Evolutionary conservation across 2,888 invertebrate genomes (phyloP).

Genomic region (Euphydryas editha): DNA sequence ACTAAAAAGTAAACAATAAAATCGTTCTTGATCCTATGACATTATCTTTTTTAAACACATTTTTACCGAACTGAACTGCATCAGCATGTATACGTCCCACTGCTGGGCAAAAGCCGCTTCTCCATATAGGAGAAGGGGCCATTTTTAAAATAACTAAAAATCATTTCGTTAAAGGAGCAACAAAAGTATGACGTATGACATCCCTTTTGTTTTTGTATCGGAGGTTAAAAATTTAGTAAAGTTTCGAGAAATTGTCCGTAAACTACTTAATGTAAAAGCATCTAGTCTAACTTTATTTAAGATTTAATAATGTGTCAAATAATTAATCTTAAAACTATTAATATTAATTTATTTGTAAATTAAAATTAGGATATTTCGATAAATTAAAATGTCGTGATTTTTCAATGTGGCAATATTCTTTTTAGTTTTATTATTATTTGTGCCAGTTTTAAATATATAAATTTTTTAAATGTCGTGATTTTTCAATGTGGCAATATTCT

Average conservation of each 20-base stretch:
- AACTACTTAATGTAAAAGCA: slow-evolving; percentile 9
- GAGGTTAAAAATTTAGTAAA: no score
- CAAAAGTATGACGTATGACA: no score
- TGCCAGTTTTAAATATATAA: slow-evolving; percentile 17
- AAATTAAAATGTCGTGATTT: slow-evolving; percentile 5
- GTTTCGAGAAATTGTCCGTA: not conserved
- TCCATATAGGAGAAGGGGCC: no score
- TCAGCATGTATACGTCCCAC: no score
- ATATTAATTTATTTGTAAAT: slow-evolving; percentile 4
- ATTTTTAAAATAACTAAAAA: no score
- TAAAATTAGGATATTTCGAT: not conserved
- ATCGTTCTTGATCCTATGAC: no score
- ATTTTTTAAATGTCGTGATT: slow-evolving; percentile 19
- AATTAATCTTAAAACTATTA: slow-evolving; percentile 5
- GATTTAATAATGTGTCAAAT: slow-evolving; percentile 26
- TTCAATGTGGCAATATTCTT: slow-evolving; percentile 18
- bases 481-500: slow-evolving; percentile 11
- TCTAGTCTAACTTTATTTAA: slow-evolving; percentile 35
- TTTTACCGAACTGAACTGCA: no score
- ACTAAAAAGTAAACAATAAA: no score
- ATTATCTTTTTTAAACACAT: no score
- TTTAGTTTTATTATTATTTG: slow-evolving; percentile 6
- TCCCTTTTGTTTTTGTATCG: no score
- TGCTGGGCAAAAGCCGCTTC: no score
- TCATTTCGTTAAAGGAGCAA: no score